Conservation (phyloP, 2,888 invertebrate species). For the Altica lythri region DNA sequence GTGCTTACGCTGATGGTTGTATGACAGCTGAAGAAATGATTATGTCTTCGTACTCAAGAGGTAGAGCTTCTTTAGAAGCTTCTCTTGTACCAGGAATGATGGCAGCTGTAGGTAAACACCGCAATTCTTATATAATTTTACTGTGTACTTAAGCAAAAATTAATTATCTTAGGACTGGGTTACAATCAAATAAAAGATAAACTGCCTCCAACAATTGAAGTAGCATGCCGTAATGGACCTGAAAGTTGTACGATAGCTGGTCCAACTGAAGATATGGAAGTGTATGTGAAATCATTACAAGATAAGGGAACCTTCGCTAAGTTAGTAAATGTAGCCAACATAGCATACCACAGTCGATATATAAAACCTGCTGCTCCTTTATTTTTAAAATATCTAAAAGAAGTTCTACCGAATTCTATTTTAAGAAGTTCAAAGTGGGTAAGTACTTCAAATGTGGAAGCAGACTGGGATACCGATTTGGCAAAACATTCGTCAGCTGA, state of each 20-base stretch:
- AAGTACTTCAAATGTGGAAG: constrained; percentile 67
- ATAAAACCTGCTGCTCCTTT: constrained; percentile 62
- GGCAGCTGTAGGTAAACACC: constrained; percentile 83
- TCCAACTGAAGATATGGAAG: constrained; percentile 65
- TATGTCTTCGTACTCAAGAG: constrained; percentile 81
- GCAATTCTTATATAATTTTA: too few species aligned
- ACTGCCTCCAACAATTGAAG: constrained; percentile 70
- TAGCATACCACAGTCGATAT: constrained; percentile 88
- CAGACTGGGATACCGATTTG: constrained; percentile 62
- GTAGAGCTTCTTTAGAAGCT: constrained; percentile 73
- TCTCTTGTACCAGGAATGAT: constrained; percentile 77
- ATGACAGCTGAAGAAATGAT: constrained; percentile 87
- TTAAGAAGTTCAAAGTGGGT: constrained; percentile 67
- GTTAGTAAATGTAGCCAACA: constrained; percentile 83
- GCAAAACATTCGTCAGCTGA: constrained; percentile 66
- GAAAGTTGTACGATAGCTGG: constrained; percentile 82
- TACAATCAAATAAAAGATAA: constrained; percentile 63
- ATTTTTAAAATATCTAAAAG: constrained; percentile 55
- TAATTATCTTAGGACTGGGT: constrained; percentile 51
- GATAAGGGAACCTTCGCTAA: constrained; percentile 78
- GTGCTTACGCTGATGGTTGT: constrained; percentile 93
- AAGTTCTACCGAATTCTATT: constrained; percentile 59
- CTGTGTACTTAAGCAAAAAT: too few species aligned
- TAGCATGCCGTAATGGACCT: constrained; percentile 80
- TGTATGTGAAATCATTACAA: constrained; percentile 64